Conservation (phyloP, 2,888 invertebrate species). For the Agonum fuliginosum region DNA sequence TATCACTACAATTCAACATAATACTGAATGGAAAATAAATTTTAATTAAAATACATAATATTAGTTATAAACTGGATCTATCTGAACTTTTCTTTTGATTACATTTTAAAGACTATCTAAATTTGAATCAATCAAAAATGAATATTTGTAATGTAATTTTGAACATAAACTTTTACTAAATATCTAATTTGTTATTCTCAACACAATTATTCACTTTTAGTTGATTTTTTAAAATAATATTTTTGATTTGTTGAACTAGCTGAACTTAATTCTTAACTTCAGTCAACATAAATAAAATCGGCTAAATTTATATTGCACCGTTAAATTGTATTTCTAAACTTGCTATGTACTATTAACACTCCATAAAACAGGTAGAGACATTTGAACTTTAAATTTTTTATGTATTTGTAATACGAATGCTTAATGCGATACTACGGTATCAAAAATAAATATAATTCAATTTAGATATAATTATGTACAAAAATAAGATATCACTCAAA, state of each 20-base stretch:
- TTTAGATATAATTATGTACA: conserved; percentile 6
- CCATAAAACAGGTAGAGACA: not conserved
- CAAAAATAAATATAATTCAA: conserved; percentile 21
- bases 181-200: not conserved
- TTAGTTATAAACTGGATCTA: not conserved
- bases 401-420: not conserved
- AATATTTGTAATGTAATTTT: not conserved
- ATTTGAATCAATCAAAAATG: not conserved
- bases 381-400: conserved; percentile 11
- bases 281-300: conserved; percentile 8
- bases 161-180: not conserved
- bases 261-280: conserved; percentile 3
- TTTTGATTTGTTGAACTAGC: not conserved
- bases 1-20: conserved; percentile 27
- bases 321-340: conserved; percentile 2
- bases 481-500: not conserved
- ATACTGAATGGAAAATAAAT: conserved; percentile 26
- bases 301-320: conserved; percentile 4
- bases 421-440: not conserved
- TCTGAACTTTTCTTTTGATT: not conserved
- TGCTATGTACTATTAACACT: conserved; percentile 16
- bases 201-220: not conserved
- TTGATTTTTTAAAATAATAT: not conserved
- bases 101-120: not conserved
- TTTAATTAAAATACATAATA: not conserved